phyloP scores from a whole-genome alignment of 2,888 invertebrate species.

The Macroteleia sp. region DNA sequence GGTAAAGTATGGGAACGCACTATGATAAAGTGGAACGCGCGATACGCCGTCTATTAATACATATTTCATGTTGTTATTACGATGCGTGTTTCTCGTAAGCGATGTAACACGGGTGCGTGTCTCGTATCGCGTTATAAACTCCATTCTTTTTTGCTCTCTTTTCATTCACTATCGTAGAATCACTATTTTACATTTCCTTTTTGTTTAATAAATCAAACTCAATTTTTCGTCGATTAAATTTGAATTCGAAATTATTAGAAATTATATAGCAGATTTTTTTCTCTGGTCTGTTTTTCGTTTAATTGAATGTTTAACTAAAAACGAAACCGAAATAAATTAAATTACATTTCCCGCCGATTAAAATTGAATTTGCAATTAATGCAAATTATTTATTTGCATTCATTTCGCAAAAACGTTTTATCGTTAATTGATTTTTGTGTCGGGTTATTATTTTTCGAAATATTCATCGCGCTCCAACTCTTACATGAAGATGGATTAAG shows the following conservation, averaged over 20 bases:
- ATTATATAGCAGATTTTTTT: too few species aligned
- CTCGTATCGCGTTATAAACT: slow-evolving; percentile 43
- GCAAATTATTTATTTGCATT: not conserved
- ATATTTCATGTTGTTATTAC: slow-evolving; percentile 69
- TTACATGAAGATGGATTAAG: slow-evolving; percentile 21
- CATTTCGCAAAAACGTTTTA: too few species aligned
- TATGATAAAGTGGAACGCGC: slow-evolving; percentile 69
- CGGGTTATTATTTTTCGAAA: not conserved
- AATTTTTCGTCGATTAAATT: too few species aligned
- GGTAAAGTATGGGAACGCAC: slow-evolving; percentile 68
- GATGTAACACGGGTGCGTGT: slow-evolving; percentile 54
- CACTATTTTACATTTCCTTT: slow-evolving; percentile 8
- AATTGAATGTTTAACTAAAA: too few species aligned
- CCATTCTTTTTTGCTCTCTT: slow-evolving; percentile 22
- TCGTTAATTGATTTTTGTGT: too few species aligned
- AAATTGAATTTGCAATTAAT: too few species aligned
- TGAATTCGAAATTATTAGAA: too few species aligned
- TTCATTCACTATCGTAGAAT: slow-evolving; percentile 24
- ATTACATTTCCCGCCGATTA: too few species aligned
- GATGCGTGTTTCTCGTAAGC: slow-evolving; percentile 43
- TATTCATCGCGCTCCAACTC: not conserved
- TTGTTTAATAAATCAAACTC: not conserved
- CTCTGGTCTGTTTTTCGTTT: too few species aligned
- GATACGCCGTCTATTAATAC: slow-evolving; percentile 70
- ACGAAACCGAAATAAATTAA: too few species aligned